phyloP scores from a whole-genome alignment of 1,140 invertebrate species.

The Elymnias hypermnestra region DNA sequence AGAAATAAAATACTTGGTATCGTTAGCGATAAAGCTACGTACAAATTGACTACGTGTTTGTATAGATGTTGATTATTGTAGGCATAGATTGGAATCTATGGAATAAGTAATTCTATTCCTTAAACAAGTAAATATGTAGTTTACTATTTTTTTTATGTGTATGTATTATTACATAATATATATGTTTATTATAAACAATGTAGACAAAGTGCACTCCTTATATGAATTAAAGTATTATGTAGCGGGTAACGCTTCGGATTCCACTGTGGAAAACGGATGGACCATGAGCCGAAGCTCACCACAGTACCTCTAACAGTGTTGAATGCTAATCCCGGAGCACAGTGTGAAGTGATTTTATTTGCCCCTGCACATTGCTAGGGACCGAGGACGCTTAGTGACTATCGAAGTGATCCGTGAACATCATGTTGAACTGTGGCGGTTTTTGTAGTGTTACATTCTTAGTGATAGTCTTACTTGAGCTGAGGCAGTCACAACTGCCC shows the following conservation, averaged over 20 bases:
- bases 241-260: constrained; percentile 37
- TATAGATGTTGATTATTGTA: no score
- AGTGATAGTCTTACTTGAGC: background rate
- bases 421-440: constrained; percentile 17
- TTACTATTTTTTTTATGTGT: no score
- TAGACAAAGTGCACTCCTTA: no score
- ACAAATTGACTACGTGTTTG: no score
- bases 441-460: constrained; percentile 5
- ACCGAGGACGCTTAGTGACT: constrained; percentile 2
- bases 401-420: background rate
- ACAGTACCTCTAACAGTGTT: constrained; percentile 59
- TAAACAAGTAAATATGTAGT: no score
- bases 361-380: background rate
- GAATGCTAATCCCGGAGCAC: constrained; percentile 57
- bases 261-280: constrained; percentile 54
- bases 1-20: no score
- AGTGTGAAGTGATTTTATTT: constrained; percentile 55
- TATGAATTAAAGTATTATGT: no score
- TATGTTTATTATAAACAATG: no score
- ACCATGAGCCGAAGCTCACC: constrained; percentile 59
- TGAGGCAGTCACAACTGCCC: constrained; percentile 5
- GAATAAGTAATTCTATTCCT: no score
- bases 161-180: no score
- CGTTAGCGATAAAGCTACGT: no score
- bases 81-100: no score